phyloP scores from a whole-genome alignment of 2,888 invertebrate species.

The Cantharis nigra region DNA sequence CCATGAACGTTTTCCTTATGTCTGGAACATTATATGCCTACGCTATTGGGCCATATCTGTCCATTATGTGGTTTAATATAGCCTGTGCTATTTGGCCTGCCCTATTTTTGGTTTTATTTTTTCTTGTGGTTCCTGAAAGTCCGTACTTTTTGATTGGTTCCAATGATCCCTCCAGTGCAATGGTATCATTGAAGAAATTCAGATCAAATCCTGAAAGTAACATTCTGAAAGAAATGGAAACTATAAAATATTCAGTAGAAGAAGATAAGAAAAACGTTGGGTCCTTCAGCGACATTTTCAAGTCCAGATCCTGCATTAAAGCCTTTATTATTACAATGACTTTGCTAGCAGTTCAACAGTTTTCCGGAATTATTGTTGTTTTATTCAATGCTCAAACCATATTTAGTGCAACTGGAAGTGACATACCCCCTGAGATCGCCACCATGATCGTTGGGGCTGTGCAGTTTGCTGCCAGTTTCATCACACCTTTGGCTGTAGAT shows the following conservation, averaged over 20 bases:
- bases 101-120: conserved; percentile 56
- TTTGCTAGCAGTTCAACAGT: conserved; percentile 81
- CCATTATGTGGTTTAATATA: not conserved
- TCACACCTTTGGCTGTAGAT: conserved; percentile 81
- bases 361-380: conserved; percentile 81
- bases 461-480: conserved; percentile 74
- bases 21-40: not conserved
- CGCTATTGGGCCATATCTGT: not conserved
- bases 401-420: conserved; percentile 69
- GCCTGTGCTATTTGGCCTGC: conserved; percentile 10
- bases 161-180: conserved; percentile 65
- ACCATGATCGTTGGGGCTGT: conserved; percentile 80
- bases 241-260: conserved; percentile 51
- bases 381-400: conserved; percentile 78
- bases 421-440: conserved; percentile 63
- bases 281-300: conserved; percentile 49
- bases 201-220: conserved; percentile 64
- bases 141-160: conserved; percentile 71
- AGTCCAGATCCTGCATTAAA: conserved; percentile 71
- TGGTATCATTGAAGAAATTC: conserved; percentile 66
- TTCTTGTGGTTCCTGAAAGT: conserved; percentile 80
- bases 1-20: conserved; percentile 43
- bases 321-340: conserved; percentile 76
- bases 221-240: conserved; percentile 65
- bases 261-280: conserved; percentile 54